Conservation (phyloP, 2,113 vertebrate species). For the Periophthalmodon schlosseri region DNA sequence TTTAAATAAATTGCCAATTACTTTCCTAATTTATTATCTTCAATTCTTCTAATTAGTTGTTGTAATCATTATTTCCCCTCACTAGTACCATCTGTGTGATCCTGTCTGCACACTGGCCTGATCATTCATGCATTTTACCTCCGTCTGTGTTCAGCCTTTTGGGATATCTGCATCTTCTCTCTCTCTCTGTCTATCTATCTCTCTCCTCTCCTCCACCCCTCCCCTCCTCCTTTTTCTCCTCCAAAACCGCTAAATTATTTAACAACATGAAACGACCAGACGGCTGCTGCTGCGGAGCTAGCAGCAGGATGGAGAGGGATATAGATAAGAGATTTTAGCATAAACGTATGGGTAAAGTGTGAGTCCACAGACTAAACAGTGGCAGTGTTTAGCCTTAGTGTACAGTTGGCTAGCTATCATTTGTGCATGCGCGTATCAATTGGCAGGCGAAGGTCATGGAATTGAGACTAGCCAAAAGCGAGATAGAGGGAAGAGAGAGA, state of each 20-base stretch:
- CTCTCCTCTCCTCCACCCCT: not conserved
- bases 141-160: conserved; percentile 42
- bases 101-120: conserved; percentile 10
- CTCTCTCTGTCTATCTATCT: conserved; percentile 11
- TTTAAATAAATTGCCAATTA: too few relatives aligned
- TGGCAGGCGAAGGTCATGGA: conserved; percentile 54
- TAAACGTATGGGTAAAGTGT: not conserved
- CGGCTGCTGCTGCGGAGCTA: conserved; percentile 39
- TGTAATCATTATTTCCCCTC: not conserved
- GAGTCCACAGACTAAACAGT: not conserved
- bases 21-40: not conserved
- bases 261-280: conserved; percentile 52
- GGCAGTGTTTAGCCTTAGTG: conserved; percentile 44
- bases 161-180: conserved; percentile 31
- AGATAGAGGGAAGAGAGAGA: not conserved
- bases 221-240: conserved; percentile 44
- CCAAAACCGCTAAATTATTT: conserved; percentile 70
- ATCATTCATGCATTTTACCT: conserved; percentile 31
- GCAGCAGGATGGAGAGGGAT: conserved; percentile 20
- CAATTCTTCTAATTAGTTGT: not conserved
- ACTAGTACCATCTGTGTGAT: conserved; percentile 22
- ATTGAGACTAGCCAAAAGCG: conserved; percentile 38
- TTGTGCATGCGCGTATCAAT: conserved; percentile 24
- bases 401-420: conserved; percentile 24
- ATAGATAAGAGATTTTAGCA: not conserved